Percentiles rank a stretch among this genome's conserved stretches.
phyloP scores from a whole-genome alignment of 2,113 vertebrate genomes.

The Pandion haliaetus region DNA sequence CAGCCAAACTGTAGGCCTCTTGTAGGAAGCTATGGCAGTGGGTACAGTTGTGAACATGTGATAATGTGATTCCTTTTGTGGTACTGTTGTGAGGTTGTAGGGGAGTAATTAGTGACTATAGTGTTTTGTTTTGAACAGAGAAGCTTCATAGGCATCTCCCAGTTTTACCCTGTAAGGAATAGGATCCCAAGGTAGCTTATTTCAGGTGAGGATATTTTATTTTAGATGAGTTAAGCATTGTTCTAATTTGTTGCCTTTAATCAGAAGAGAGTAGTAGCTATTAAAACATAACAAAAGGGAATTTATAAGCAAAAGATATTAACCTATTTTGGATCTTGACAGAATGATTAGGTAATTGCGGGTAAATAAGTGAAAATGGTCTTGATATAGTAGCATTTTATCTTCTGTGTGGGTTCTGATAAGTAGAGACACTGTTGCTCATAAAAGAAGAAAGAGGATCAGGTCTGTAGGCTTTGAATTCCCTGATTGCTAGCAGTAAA shows the following conservation, averaged over 20 bases:
- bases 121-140: not conserved
- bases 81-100: not conserved
- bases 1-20: not conserved
- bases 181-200: not conserved
- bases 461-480: not conserved
- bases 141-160: not conserved
- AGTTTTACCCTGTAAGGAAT: not conserved
- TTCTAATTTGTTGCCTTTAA: conserved; percentile 16
- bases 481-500: not conserved
- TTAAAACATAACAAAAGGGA: not conserved
- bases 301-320: not conserved
- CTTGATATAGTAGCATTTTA: not conserved
- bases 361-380: not conserved
- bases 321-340: not conserved
- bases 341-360: not conserved
- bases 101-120: not conserved
- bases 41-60: not conserved
- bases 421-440: not conserved
- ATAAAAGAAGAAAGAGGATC: not conserved
- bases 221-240: not conserved
- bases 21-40: not conserved
- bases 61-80: not conserved
- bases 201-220: conserved; percentile 13
- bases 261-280: not conserved
- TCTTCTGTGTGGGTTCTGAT: not conserved